These are phyloP conservation scores for Nymphicus hollandicus DNA, from an alignment of 2,113 vertebrate genomes.

Conservation along the genomic window DNA sequence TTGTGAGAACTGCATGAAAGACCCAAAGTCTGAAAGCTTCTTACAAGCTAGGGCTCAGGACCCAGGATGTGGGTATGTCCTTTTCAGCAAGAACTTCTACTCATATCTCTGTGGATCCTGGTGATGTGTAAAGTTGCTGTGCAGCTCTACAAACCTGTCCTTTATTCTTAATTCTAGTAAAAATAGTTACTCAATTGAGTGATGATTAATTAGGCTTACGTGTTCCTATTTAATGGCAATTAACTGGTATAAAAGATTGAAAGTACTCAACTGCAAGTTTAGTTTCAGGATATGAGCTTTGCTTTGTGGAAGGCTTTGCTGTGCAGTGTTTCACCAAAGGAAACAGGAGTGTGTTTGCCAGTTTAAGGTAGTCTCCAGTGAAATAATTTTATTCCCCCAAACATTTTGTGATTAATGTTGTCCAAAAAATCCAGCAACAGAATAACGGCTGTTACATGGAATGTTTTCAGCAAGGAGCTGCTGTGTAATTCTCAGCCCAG, in stretches of 20 bases:
- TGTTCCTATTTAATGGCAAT: neutral
- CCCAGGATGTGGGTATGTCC: neutral
- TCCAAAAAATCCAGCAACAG: neutral
- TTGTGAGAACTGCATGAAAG: neutral
- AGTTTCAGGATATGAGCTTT: neutral
- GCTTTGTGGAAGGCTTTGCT: neutral
- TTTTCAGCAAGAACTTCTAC: neutral
- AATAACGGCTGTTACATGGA: neutral
- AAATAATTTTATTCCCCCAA: neutral
- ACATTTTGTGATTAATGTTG: neutral
- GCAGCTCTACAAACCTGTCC: neutral
- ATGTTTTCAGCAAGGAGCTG: neutral
- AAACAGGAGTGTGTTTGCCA: neutral
- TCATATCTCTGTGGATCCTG: rapidly evolving
- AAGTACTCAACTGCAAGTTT: neutral
- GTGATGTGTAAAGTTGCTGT: neutral
- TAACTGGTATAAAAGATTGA: neutral
- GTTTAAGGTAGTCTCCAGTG: neutral
- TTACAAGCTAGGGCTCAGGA: neutral
- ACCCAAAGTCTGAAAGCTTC: neutral
- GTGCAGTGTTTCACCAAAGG: neutral
- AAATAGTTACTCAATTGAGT: neutral
- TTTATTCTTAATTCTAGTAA: neutral
- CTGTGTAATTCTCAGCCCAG: neutral
- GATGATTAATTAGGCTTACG: neutral